Base-by-base conservation (phyloP, 2,113 vertebrate genomes). In the Halcyon malimbica region DNA sequence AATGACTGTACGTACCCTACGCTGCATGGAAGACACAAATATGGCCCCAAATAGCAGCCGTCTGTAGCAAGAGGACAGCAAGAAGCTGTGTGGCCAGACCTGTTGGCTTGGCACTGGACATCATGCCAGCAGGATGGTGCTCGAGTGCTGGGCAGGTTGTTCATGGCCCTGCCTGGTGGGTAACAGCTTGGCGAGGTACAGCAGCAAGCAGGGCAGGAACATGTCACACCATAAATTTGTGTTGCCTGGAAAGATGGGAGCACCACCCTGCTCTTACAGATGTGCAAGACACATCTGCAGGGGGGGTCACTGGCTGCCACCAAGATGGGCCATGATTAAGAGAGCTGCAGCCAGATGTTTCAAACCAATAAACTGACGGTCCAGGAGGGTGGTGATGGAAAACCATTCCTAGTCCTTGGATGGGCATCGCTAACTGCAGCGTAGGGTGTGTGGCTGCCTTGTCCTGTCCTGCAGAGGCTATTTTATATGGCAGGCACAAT, bases 181-280 rank as follows among this genome's bases (percentile, higher is more conserved):
- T 7, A 21, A 56, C 29, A 91, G 5, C n/a, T 60, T 1, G 0
- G 17, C 0, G 1, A 44, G 4, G 31, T 14, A 5, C 8, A 44
- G 56, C 4, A 4, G 11, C 11, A 56, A 68, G 29, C 44, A 77
- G 60, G 33, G 54, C 24, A 70, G 56, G n/a, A 56, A n/a, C 69
- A 28, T 6, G 31, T 59, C 60, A 59, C 70, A 31, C 14, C 50
- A 21, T 16, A n/a, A 7, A 13, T 50, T 17, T 31, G 31, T 50
- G 54, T 77, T 59, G 54, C 13, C 24, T 90, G 24, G 9, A 59
- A 69, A 53, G 71, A 50, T 9, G 31, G 54, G 14, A 85, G 48
- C 26, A 35, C 2, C 42, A 25, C 20, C 10, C 26, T 2, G 1
- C 26, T 29, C 53, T 33, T 13, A 51, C 42, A 64, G 70, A 35